Conservation (phyloP, 2,113 vertebrate genomes). For the Myrmecobius fasciatus region DNA sequence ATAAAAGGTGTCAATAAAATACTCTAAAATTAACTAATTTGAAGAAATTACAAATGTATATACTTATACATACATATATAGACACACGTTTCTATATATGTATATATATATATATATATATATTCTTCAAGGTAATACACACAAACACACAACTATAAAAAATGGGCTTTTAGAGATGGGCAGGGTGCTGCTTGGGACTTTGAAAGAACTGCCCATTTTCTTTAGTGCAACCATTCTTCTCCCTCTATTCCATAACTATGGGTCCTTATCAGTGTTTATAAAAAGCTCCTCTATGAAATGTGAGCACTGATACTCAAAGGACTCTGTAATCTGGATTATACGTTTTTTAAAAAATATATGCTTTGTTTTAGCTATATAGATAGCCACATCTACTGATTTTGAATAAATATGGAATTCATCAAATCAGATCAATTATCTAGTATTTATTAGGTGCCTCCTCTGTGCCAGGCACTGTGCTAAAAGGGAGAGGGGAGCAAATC, state of each 20-base stretch:
- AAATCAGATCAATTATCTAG: background rate
- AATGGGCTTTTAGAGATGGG: background rate
- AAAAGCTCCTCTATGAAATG: background rate
- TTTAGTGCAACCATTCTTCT: background rate
- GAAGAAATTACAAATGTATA: background rate
- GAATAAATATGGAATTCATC: background rate
- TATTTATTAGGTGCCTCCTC: background rate
- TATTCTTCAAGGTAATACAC: background rate
- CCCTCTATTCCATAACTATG: too few species aligned
- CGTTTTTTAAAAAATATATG: background rate
- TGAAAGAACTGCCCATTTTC: background rate
- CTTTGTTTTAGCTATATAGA: background rate
- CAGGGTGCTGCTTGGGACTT: background rate
- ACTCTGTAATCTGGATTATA: background rate
- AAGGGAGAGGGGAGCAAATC: background rate
- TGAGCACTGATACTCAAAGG: background rate
- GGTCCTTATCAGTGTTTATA: background rate
- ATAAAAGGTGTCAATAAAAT: too few species aligned
- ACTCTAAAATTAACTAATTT: background rate
- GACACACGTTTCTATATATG: background rate
- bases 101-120: too few species aligned
- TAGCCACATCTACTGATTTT: background rate
- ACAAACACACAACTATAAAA: too few species aligned
- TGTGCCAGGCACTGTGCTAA: background rate
- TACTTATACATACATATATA: background rate